Conservation (phyloP, 2,113 vertebrate species). For the Ramphastos sulfuratus region DNA sequence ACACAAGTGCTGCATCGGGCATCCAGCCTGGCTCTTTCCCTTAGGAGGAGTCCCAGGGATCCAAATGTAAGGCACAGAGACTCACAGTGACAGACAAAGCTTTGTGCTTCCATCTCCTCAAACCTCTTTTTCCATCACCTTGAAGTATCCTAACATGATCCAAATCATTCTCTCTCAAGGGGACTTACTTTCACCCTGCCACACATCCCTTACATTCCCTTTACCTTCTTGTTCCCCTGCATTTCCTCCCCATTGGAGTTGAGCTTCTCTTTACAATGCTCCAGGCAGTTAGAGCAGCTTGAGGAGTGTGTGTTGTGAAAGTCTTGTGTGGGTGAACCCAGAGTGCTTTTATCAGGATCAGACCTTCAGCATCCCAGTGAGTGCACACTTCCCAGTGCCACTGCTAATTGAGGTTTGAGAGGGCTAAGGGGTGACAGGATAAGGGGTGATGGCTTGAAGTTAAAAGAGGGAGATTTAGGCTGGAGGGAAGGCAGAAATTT, state of each 20-base stretch:
- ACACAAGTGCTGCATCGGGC: fast-evolving
- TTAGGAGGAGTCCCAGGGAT: not conserved
- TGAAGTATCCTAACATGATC: not conserved
- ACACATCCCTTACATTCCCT: not conserved
- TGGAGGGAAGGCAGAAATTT: not conserved
- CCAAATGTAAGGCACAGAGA: not conserved
- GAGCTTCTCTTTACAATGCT: not conserved
- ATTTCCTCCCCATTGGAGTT: not conserved
- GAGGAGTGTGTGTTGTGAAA: not conserved
- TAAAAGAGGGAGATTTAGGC: not conserved
- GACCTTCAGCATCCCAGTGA: not conserved
- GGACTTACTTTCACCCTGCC: not conserved
- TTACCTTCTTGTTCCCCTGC: not conserved
- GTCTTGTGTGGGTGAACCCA: not conserved
- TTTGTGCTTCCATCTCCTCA: not conserved
- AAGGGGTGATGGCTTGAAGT: not conserved
- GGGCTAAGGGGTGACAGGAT: not conserved
- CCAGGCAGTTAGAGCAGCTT: not conserved
- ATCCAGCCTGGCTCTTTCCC: not conserved
- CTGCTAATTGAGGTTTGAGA: not conserved
- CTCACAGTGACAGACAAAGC: not conserved
- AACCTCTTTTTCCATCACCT: not conserved
- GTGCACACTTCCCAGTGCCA: not conserved
- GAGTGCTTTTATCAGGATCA: not conserved
- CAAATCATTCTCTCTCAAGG: not conserved